Percentiles rank a stretch among this genome's conserved stretches.
Evolutionary conservation across 2,888 invertebrate genomes (phyloP).

Genomic region (Acleris holmiana): DNA sequence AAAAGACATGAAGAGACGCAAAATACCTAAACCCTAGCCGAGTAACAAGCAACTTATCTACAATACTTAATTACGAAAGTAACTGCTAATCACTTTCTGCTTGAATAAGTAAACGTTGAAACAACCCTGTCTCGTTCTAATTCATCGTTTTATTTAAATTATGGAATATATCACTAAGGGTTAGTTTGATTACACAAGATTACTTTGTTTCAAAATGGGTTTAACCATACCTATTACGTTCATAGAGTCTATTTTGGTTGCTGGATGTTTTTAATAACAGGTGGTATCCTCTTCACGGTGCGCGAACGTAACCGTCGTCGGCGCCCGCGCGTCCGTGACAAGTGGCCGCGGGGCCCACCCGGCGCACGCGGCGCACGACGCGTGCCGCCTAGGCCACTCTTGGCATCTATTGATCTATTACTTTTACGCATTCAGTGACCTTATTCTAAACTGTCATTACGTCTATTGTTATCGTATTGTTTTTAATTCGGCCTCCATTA

Average conservation of each 20-base stretch:
- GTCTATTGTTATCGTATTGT: no score
- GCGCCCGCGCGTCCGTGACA: conserved; percentile 58
- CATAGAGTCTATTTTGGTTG: conserved; percentile 29
- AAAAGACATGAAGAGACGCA: no score
- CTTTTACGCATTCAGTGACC: no score
- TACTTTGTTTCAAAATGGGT: conserved; percentile 17
- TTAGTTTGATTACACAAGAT: conserved; percentile 30
- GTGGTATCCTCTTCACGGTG: conserved; percentile 70
- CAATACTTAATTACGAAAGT: conserved; percentile 8
- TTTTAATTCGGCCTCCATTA: no score
- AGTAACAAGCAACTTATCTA: neutral
- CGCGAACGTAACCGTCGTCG: conserved; percentile 69
- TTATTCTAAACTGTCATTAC: no score
- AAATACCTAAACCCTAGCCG: neutral
- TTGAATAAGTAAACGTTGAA: conserved; percentile 26
- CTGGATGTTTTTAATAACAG: conserved; percentile 54
- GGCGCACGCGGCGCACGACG: no score
- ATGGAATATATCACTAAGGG: conserved; percentile 22
- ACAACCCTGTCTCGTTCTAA: conserved; percentile 21
- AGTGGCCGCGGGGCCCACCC: neutral
- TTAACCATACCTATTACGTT: conserved; percentile 13
- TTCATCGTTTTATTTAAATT: conserved; percentile 32
- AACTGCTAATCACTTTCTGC: conserved; percentile 29
- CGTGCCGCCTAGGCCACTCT: no score
- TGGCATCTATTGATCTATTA: no score